A percentile compares a stretch with the other conserved stretches of the same genome.
phyloP scores from a whole-genome alignment of 2,113 vertebrate species.

The Tupaia chinensis region DNA sequence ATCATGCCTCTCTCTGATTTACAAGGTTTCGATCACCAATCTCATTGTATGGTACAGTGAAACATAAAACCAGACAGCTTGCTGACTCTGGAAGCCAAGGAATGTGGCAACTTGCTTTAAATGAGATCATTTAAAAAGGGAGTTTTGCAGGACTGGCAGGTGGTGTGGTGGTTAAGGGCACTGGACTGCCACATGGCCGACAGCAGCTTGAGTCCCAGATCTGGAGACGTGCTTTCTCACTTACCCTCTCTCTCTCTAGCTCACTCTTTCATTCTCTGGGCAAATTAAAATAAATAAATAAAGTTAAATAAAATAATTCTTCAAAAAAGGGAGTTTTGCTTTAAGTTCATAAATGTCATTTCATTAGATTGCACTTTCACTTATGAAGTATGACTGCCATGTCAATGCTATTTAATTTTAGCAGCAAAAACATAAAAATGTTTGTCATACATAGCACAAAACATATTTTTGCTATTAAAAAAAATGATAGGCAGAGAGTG shows the following conservation, averaged over 20 bases:
- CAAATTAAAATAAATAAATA: too few species aligned
- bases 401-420: not conserved
- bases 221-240: too few species aligned
- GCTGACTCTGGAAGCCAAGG: not conserved
- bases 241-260: too few species aligned
- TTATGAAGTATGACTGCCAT: conserved; percentile 4
- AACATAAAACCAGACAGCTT: not conserved
- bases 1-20: not conserved
- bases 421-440: not conserved
- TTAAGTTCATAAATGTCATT: conserved; percentile 50
- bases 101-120: conserved; percentile 16
- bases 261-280: too few species aligned
- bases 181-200: too few species aligned
- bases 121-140: conserved; percentile 19
- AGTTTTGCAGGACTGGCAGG: too few species aligned
- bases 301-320: too few species aligned
- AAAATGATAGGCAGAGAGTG: too few species aligned
- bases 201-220: too few species aligned
- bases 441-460: not conserved
- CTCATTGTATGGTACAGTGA: not conserved
- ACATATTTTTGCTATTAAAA: not conserved
- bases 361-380: conserved; percentile 36
- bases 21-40: not conserved
- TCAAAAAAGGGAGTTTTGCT: not conserved
- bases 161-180: too few species aligned